Evolutionary conservation across 2,888 invertebrate species (phyloP), one percentile per base, ranked within the genome.

Genomic region (Aspidapion aeneum): DNA sequence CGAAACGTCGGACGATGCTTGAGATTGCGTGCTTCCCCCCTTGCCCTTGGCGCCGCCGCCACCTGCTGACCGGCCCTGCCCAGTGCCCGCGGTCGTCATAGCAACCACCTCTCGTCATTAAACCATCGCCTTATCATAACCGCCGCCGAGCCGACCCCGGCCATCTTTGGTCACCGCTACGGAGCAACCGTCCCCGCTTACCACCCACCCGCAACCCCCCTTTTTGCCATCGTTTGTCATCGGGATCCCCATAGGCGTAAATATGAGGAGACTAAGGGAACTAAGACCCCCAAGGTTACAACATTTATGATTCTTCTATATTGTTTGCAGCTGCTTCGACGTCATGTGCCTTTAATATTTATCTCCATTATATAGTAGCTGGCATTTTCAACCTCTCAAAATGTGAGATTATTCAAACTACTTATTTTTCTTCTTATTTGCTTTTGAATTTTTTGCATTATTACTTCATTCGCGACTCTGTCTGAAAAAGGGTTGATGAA

Each of bases 81-180:
- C 81, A 80, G 78, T 79, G 80, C 79, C 80, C 79, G 77, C 78
- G 80, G 81, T 82, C 76, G 74, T 77, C 79, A 81, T 81, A 78
- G 79, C 78, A 78, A 82, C 82, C 79, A 79, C 80, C 79, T 80
- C 80, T 80, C 80, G 81, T 82, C 82, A 82, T 82, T 82, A 82
- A 81, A 81, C 81, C 80, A 81, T 82, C 82, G 81, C 81, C 82
- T 82, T 82, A 82, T 82, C 82, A 82, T 82, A 82, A 82, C 82
- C 82, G 80, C 80, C 80, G 80, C 80, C 80, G 71, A 70, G 72
- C 74, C 79, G 78, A 74, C 73, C 74, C 74, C 79, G 78, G 79
- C 79, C 79, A 79, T 79, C 78, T 79, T 79, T 78, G 78, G 79
- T 76, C 77, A 78, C 78, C 77, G 73, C 75, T 73, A 75, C 74